Percentiles rank a stretch among this genome's conserved stretches.
Evolutionary conservation across 1,140 invertebrate species (phyloP).

Genomic region (Formica exsecta): DNA sequence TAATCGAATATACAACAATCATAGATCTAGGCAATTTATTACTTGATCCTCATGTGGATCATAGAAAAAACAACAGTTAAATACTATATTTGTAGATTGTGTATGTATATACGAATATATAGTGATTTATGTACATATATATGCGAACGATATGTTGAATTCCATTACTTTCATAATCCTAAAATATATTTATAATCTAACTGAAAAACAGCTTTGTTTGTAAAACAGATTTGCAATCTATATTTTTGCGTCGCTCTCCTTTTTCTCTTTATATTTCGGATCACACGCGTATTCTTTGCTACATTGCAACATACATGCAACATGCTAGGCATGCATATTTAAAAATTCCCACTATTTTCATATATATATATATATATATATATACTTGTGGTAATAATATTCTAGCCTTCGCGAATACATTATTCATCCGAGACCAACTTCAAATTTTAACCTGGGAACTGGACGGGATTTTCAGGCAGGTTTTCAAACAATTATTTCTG

Average conservation of each 20-base stretch:
- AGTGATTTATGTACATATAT: slow-evolving; percentile 12
- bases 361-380: slow-evolving; percentile 9
- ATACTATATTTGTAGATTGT: slow-evolving; percentile 27
- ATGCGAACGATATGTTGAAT: slow-evolving; percentile 4
- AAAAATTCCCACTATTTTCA: not conserved
- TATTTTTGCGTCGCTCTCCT: slow-evolving; percentile 26
- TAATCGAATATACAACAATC: not conserved
- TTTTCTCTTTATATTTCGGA: slow-evolving; percentile 36
- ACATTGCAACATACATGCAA: slow-evolving; percentile 11
- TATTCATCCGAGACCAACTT: slow-evolving; percentile 8
- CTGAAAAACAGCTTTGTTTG: slow-evolving; percentile 26
- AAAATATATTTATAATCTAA: slow-evolving; percentile 54
- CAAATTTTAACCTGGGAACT: not conserved
- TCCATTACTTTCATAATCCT: slow-evolving; percentile 43
- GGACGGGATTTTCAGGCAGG: slow-evolving; percentile 9
- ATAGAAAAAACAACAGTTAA: slow-evolving; percentile 1
- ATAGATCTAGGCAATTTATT: slow-evolving; percentile 20
- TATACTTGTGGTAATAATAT: slow-evolving; percentile 26
- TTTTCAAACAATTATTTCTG: slow-evolving; percentile 75
- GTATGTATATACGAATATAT: too few relatives aligned
- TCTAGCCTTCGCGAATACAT: slow-evolving; percentile 16
- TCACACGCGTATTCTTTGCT: slow-evolving; percentile 31
- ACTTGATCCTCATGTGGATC: not conserved
- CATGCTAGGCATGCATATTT: slow-evolving; percentile 23
- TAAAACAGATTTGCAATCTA: slow-evolving; percentile 53